Percentiles rank a stretch among this genome's conserved stretches.
Conservation (phyloP, 1,140 invertebrate genomes). For the Drosophila tsacasi region DNA sequence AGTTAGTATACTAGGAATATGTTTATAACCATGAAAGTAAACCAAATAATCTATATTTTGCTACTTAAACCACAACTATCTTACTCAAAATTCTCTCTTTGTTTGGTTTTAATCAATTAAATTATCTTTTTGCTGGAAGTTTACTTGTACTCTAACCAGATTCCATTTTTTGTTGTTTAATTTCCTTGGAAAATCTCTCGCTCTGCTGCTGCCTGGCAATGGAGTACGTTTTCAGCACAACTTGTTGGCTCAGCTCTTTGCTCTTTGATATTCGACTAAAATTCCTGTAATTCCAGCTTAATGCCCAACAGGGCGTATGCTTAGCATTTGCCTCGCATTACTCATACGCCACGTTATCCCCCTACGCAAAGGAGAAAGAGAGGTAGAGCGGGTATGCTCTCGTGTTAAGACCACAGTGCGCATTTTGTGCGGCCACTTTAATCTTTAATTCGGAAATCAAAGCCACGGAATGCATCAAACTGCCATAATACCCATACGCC, state of each 20-base stretch:
- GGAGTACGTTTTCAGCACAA: constrained; percentile 21
- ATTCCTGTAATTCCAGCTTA: constrained; percentile 57
- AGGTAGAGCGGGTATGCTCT: no score
- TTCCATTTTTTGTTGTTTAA: neutral
- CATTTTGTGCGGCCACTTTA: constrained; percentile 52
- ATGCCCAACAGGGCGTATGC: constrained; percentile 61
- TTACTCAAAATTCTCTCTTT: neutral
- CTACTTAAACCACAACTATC: neutral
- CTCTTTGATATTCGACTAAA: constrained; percentile 43
- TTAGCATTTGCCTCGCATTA: constrained; percentile 47
- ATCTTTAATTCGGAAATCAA: constrained; percentile 76
- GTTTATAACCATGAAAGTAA: no score
- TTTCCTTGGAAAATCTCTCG: neutral
- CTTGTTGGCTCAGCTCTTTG: constrained; percentile 25
- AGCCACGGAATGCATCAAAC: constrained; percentile 61
- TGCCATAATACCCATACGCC: constrained; percentile 74
- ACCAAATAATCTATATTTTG: neutral
- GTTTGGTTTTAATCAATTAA: neutral
- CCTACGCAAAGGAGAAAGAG: neutral
- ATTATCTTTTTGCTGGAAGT: constrained; percentile 3
- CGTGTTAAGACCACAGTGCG: constrained; percentile 24
- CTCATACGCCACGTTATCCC: constrained; percentile 49
- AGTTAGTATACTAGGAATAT: neutral
- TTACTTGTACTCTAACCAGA: neutral
- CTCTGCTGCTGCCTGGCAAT: neutral